Percentiles rank a stretch among this genome's conserved stretches.
Evolutionary conservation across 2,888 invertebrate species (phyloP).

Genomic region (Cephus pygmeus): DNA sequence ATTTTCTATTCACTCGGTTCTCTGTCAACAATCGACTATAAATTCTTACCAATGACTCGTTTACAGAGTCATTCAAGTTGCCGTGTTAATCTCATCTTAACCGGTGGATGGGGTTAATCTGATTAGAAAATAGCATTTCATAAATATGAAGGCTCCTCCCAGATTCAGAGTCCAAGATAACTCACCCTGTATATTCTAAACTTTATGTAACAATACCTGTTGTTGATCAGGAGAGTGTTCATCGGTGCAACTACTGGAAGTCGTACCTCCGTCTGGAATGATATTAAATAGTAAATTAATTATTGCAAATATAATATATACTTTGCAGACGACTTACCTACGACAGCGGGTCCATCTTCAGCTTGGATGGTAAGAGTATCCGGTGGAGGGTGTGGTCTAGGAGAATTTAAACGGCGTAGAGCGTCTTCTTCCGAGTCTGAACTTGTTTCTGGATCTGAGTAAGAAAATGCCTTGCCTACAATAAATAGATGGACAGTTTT

Average conservation of each 20-base stretch:
- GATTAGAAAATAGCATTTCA: no score
- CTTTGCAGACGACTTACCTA: conserved; percentile 41
- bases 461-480: conserved; percentile 72
- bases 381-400: conserved; percentile 50
- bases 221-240: conserved; percentile 49
- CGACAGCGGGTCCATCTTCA: conserved; percentile 64
- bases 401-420: conserved; percentile 69
- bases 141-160: no score
- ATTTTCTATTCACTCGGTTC: no score
- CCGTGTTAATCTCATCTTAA: no score
- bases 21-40: no score
- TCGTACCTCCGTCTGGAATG: conserved; percentile 47
- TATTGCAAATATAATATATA: background rate
- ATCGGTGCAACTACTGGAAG: conserved; percentile 51
- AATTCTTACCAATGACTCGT: no score
- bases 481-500: conserved; percentile 20
- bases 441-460: conserved; percentile 75
- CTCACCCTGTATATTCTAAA: background rate
- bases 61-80: no score
- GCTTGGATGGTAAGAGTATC: conserved; percentile 65
- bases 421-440: conserved; percentile 83
- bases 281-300: background rate
- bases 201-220: background rate
- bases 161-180: no score
- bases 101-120: no score